These are phyloP conservation scores for Gymnosoma rotundatum DNA, from an alignment of 2,888 invertebrate species.

Conservation along the genomic window DNA sequence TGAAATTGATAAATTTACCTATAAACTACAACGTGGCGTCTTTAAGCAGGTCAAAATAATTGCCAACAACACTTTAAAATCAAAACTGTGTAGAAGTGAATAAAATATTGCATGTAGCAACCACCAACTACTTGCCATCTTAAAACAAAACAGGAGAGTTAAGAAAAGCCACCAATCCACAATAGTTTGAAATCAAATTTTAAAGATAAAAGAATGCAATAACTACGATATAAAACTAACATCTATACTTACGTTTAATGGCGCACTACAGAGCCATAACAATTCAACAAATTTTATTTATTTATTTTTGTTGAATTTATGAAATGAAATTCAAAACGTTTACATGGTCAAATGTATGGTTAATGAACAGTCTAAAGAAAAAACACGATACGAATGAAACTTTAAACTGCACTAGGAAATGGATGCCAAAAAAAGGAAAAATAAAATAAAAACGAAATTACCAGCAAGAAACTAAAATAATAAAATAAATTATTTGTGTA, in stretches of 20 bases:
- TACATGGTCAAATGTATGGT: constrained; percentile 61
- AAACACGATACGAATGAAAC: constrained; percentile 35
- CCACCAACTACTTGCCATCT: too few species aligned
- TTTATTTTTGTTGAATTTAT: constrained; percentile 47
- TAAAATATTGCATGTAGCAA: neutral
- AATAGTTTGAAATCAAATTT: constrained; percentile 47
- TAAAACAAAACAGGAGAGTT: neutral
- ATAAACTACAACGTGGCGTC: constrained; percentile 37
- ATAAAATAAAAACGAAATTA: constrained; percentile 15
- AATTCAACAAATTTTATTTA: constrained; percentile 51
- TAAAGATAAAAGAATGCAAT: constrained; percentile 31
- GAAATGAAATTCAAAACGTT: constrained; percentile 66
- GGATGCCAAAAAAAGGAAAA: constrained; percentile 29
- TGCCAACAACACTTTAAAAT: constrained; percentile 59
- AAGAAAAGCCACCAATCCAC: neutral
- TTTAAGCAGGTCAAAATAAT: constrained; percentile 63
- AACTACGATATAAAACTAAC: constrained; percentile 31
- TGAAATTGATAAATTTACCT: constrained; percentile 36
- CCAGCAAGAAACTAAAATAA: neutral
- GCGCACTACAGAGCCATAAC: constrained; percentile 15
- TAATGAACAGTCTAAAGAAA: constrained; percentile 35
- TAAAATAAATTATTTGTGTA: constrained; percentile 27
- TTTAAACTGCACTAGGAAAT: constrained; percentile 44
- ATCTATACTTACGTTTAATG: constrained; percentile 18
- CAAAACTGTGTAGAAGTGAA: constrained; percentile 27